phyloP scores from a whole-genome alignment of 2,797 vertebrate species.

The Balearica regulorum region DNA sequence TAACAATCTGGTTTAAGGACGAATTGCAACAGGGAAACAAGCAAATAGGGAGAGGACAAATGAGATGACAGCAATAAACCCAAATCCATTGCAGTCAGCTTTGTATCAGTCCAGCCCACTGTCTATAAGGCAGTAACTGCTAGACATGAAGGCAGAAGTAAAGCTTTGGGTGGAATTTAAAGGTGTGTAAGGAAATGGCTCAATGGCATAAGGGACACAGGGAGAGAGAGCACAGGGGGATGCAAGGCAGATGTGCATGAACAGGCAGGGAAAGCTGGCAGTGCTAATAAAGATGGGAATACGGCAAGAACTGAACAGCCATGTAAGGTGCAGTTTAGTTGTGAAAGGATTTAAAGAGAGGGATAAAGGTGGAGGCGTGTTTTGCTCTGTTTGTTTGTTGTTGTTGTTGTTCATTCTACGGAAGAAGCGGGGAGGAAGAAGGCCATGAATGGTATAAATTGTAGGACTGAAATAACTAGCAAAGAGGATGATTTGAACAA shows the following conservation, averaged over 20 bases:
- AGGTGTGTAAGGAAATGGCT: background rate
- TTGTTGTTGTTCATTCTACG: no score
- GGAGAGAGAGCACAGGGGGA: background rate
- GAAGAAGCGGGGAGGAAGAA: background rate
- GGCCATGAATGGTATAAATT: background rate
- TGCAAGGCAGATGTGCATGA: background rate
- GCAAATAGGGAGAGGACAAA: background rate
- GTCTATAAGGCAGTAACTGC: background rate
- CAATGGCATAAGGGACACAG: background rate
- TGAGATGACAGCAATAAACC: background rate
- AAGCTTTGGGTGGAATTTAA: background rate
- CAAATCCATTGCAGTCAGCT: background rate
- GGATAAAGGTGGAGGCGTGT: background rate
- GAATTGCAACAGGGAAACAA: background rate
- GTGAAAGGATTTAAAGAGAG: background rate
- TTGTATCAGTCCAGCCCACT: background rate
- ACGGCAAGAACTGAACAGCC: background rate
- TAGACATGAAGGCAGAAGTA: background rate
- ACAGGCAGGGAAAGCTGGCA: background rate
- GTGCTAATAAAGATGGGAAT: background rate
- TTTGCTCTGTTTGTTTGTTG: background rate
- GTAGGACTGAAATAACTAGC: background rate
- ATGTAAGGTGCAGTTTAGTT: background rate
- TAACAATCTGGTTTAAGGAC: background rate
- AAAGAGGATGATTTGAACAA: background rate